Evolutionary conservation across 2,113 vertebrate genomes (phyloP).

Genomic region (Sturnira hondurensis): DNA sequence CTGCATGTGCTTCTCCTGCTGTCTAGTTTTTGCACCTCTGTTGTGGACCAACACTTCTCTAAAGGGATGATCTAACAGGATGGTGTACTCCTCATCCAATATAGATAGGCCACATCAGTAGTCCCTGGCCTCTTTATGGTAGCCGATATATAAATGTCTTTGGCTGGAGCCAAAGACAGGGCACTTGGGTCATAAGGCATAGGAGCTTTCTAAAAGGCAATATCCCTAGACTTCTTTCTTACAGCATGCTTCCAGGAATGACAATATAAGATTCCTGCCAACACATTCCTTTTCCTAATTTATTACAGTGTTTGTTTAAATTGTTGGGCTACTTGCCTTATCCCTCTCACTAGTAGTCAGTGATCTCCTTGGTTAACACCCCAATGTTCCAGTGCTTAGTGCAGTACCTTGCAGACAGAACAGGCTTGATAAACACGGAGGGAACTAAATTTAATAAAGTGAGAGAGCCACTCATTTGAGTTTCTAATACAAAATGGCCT

Average conservation of each 20-base stretch:
- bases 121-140: neutral
- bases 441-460: constrained; percentile 64
- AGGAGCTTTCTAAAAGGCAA: neutral
- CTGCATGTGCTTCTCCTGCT: neutral
- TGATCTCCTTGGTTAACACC: neutral
- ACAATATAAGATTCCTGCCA: neutral
- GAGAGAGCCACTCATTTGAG: constrained; percentile 70
- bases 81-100: too few relatives aligned
- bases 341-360: neutral
- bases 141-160: neutral
- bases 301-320: neutral
- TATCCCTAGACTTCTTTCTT: neutral
- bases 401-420: constrained; percentile 22
- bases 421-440: constrained; percentile 56
- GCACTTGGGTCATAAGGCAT: neutral
- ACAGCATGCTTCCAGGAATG: neutral
- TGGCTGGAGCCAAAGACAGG: neutral
- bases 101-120: neutral
- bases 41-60: neutral
- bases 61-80: neutral
- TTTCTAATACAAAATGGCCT: constrained; percentile 71
- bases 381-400: neutral
- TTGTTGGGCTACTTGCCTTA: neutral
- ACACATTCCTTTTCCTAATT: neutral
- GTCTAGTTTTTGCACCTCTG: neutral